Conservation (phyloP, 1,140 invertebrate species). For the Drosophila sp. region DNA sequence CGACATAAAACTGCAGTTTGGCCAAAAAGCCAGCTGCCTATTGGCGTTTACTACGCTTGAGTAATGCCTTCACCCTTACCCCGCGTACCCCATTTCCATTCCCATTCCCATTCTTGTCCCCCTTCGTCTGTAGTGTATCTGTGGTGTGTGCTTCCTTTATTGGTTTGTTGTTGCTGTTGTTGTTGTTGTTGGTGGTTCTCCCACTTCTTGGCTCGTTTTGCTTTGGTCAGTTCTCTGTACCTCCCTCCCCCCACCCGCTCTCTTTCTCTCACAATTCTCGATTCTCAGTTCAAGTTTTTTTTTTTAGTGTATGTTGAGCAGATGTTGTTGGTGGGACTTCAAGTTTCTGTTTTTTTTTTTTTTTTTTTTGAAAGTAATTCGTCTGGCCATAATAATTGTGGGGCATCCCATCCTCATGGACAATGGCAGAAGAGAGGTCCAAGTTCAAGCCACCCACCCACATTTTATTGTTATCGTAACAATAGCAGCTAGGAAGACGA, state of each 20-base stretch:
- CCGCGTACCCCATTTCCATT: conserved; percentile 29
- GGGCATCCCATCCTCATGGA: conserved; percentile 32
- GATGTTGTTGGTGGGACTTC: conserved; percentile 54
- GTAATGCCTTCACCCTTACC: conserved; percentile 48
- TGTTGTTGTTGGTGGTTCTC: conserved; percentile 31
- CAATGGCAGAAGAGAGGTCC: conserved; percentile 62
- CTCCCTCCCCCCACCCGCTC: no score
- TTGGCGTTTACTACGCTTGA: conserved; percentile 73
- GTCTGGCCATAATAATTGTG: conserved; percentile 74
- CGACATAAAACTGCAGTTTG: conserved; percentile 67
- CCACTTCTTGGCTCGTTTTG: conserved; percentile 23
- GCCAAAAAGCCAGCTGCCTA: conserved; percentile 71
- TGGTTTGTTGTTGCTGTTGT: conserved; percentile 36
- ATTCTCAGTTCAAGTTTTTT: conserved; percentile 29
- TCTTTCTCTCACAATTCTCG: not conserved
- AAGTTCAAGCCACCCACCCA: conserved; percentile 77
- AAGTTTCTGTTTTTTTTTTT: conserved; percentile 37
- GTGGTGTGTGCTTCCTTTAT: conserved; percentile 42
- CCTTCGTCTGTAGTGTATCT: conserved; percentile 39
- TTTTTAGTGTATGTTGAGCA: conserved; percentile 50
- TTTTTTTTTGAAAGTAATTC: conserved; percentile 76
- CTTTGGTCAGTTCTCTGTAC: conserved; percentile 38
- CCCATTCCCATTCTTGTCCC: conserved; percentile 30
- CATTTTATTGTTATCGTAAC: conserved; percentile 79
- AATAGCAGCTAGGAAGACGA: conserved; percentile 54